Conservation (phyloP, 2,888 invertebrate genomes). For the Xestia xanthographa region DNA sequence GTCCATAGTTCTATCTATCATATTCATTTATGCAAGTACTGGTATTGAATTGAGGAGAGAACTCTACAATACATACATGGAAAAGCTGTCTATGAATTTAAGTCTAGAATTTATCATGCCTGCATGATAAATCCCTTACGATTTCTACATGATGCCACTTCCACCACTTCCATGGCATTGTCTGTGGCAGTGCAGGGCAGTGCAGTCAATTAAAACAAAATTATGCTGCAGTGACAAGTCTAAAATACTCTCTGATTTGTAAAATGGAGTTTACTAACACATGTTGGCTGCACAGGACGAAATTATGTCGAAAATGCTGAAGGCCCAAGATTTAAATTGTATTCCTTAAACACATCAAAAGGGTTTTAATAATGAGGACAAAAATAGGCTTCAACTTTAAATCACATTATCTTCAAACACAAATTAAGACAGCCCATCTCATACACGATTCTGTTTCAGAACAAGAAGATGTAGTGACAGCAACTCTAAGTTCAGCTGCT, state of each 20-base stretch:
- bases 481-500: slow-evolving; percentile 94
- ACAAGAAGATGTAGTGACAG: slow-evolving; percentile 97
- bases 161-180: background rate
- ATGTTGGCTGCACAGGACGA: background rate
- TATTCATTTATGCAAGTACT: background rate
- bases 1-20: background rate
- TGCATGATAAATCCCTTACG: background rate
- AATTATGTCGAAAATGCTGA: background rate
- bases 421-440: background rate
- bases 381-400: background rate
- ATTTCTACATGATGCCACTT: background rate
- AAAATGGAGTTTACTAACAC: background rate
- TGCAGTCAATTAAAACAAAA: background rate
- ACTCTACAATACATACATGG: background rate
- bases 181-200: background rate
- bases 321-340: background rate
- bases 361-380: background rate
- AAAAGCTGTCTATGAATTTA: background rate
- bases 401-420: background rate
- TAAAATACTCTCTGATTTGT: background rate
- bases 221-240: background rate
- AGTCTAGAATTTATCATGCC: no score
- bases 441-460: slow-evolving; percentile 87
- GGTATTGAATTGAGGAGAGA: background rate
- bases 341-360: background rate